Conservation (phyloP, 2,888 invertebrate genomes). For the Drepanosiphum platanoidis region DNA sequence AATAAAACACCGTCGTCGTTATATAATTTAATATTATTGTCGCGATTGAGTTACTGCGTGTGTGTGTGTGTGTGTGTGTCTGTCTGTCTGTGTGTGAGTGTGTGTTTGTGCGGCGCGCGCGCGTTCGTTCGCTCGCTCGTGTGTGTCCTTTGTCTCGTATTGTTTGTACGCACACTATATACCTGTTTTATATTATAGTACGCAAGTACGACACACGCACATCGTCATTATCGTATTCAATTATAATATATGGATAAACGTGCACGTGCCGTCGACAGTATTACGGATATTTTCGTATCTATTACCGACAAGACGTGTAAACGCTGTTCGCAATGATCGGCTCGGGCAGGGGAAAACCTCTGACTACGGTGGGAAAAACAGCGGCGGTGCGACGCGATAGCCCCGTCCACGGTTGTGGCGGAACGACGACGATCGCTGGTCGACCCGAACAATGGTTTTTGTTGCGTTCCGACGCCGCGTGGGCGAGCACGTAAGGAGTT, state of each 20-base stretch:
- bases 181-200: background rate
- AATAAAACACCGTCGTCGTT: no score
- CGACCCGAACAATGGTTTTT: conserved; percentile 47
- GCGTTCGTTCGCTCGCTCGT: background rate
- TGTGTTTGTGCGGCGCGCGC: background rate
- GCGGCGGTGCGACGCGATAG: conserved; percentile 2
- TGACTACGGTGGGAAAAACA: conserved; percentile 19
- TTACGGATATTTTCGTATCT: no score
- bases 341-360: conserved; percentile 18
- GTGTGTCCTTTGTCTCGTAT: conserved; percentile 14
- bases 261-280: background rate
- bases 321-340: conserved; percentile 17
- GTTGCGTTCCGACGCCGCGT: conserved; percentile 22
- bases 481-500: conserved; percentile 23
- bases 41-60: background rate
- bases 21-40: no score
- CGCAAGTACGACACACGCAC: background rate
- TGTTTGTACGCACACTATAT: background rate
- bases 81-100: background rate
- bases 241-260: background rate
- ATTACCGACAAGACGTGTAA: background rate
- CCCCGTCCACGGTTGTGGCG: background rate
- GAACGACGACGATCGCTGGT: background rate
- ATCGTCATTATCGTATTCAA: no score
- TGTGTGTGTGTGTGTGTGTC: background rate